Conservation (phyloP, 2,113 vertebrate genomes). For the Eulemur macaco region DNA sequence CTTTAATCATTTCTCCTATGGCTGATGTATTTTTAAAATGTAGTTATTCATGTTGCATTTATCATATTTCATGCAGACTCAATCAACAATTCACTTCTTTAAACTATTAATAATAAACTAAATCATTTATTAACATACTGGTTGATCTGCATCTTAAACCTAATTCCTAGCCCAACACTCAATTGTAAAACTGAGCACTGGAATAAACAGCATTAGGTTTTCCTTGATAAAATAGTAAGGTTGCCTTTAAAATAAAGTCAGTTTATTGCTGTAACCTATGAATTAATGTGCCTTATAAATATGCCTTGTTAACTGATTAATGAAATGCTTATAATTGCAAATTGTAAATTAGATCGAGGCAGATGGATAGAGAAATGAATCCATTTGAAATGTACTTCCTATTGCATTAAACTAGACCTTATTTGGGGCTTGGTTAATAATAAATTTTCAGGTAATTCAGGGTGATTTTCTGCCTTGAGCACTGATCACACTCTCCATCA, state of each 20-base stretch:
- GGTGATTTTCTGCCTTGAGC: conserved; percentile 55
- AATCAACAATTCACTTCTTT: conserved; percentile 46
- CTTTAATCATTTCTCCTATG: background rate
- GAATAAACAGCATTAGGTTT: conserved; percentile 48
- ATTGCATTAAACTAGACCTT: conserved; percentile 48
- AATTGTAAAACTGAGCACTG: conserved; percentile 27
- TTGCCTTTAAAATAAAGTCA: conserved; percentile 66
- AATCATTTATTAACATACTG: conserved; percentile 22
- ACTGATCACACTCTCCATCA: conserved; percentile 32
- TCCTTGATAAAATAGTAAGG: conserved; percentile 40
- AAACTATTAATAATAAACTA: conserved; percentile 38
- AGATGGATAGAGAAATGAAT: conserved; percentile 58
- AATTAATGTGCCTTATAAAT: conserved; percentile 74
- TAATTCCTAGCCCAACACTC: conserved; percentile 19
- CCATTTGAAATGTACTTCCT: conserved; percentile 55
- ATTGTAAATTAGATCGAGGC: conserved; percentile 65
- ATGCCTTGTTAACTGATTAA: conserved; percentile 77
- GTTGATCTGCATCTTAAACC: conserved; percentile 48
- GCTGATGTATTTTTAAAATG: conserved; percentile 19
- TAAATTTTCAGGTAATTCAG: conserved; percentile 62
- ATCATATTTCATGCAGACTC: background rate
- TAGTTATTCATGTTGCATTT: conserved; percentile 2
- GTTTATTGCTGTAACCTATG: conserved; percentile 39
- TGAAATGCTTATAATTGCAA: conserved; percentile 74
- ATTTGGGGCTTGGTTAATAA: conserved; percentile 49